Evolutionary conservation across 2,797 vertebrate genomes (phyloP).

Genomic region (Cryptoblepharus egeriae): DNA sequence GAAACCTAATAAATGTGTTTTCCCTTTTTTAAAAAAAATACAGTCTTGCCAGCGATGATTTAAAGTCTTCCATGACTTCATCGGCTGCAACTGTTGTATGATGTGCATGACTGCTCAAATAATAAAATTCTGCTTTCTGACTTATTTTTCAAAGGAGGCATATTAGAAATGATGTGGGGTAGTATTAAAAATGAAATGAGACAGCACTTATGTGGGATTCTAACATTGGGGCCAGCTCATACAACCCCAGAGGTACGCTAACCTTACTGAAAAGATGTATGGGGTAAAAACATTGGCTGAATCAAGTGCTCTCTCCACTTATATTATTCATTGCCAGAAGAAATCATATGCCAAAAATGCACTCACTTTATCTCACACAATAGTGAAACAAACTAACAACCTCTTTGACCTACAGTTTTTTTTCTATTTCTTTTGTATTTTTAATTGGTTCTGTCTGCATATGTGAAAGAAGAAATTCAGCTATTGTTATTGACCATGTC

Average conservation of each 20-base stretch:
- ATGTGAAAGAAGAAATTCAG: too few species aligned
- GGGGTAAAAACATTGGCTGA: not conserved
- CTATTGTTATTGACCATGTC: too few species aligned
- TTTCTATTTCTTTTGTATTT: not conserved
- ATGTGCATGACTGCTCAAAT: conserved; percentile 29
- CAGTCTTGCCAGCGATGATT: conserved; percentile 34
- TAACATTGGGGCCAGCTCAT: not conserved
- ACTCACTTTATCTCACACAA: not conserved
- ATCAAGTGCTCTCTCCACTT: not conserved
- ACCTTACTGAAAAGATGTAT: not conserved
- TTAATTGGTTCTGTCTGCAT: too few species aligned
- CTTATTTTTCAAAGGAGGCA: conserved; percentile 40
- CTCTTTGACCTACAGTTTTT: not conserved
- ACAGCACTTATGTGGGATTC: conserved; percentile 32
- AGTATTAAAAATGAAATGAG: conserved; percentile 23
- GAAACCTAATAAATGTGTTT: conserved; percentile 24
- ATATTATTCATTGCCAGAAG: not conserved
- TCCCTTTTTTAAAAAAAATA: conserved; percentile 19
- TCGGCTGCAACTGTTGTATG: conserved; percentile 18
- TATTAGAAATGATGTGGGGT: conserved; percentile 15
- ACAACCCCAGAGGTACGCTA: not conserved
- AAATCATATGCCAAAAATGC: not conserved
- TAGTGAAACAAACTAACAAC: not conserved
- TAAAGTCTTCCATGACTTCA: conserved; percentile 63
- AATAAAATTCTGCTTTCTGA: conserved; percentile 30